Evolutionary conservation across 2,888 invertebrate genomes (phyloP), one percentile per base, ranked within the genome.

Genomic region (Belgica antarctica): DNA sequence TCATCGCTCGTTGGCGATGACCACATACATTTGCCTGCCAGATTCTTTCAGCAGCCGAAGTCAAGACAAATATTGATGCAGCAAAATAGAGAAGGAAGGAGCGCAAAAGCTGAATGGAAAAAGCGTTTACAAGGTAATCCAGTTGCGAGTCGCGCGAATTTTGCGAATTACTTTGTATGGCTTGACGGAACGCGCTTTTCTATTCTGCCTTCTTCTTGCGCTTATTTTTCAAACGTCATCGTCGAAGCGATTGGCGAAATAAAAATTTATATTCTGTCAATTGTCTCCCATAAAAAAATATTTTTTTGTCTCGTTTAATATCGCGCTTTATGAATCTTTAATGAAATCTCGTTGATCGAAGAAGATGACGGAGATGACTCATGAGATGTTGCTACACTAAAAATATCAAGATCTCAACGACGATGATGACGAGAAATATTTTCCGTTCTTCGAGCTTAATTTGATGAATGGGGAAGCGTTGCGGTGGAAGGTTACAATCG

Each of bases 231-330:
- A n/a, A n/a, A 41, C 41, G 2, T 2, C 3, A 3, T 41, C 2
- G 41, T 41, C 41, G 41, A 41, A 10, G 12, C 41, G 34, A n/a
- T n/a, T n/a, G n/a, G n/a, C n/a, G n/a, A n/a, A n/a, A n/a, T n/a
- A n/a, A 10, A 52, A 52, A 52, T 52, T 52, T 52, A 52, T 52
- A 52, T 52, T 52, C 52, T 52, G 52, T 52, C 52, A 52, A 52
- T 52, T 52, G 52, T 52, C 24, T 52, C 52, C 52, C 52, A 52
- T 52, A 52, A 52, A 52, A 52, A 52, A 7, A 15, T 10, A 15
- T 22, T 52, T 41, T 15, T 41, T 41, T 12, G 12, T 41, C 52
- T n/a, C 52, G 19, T 15, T 52, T 22, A 10, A 22, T 19, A 15
- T 22, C 10, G 17, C 22, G 17, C 8, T 7, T 15, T 52, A 52